Base-by-base conservation (phyloP, 2,888 invertebrate genomes). In the Oscheius sp. region DNA sequence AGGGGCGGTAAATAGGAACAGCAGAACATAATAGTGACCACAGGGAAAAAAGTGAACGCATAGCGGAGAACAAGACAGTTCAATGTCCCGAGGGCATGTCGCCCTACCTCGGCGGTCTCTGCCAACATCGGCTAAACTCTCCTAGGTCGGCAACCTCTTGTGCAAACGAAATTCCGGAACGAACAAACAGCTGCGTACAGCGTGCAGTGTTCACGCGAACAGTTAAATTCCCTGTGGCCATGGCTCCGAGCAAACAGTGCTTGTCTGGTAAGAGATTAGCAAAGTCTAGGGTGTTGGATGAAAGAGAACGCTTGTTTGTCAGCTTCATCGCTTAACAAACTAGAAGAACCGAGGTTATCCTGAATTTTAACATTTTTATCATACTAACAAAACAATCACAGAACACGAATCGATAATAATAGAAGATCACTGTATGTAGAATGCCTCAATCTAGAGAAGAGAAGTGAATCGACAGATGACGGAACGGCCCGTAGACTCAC, bases 131-230 rank as follows among this genome's bases (percentile, higher is more conserved):
- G 23, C 35, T 27, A 35, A 66, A 49, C 66, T 35, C 23, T 59
- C 61, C 61, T 61, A 49, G 66, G 66, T 66, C 66, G 66, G 66
- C 66, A 66, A 66, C 66, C 66, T 27, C 66, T 66, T 66, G 66
- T 52, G 66, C 66, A 66, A 66, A 66, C 66, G 49, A 29, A 66
- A 66, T 66, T 66, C 66, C 66, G 66, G 66, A 66, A 52, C 52
- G 52, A 66, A 52, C 66, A 66, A 66, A 66, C 66, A 66, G 49
- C 66, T 66, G 49, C 66, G 66, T 66, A 66, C 66, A 66, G 52
- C 66, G 66, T 66, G 66, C 66, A 52, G 29, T 66, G 61, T 66
- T 66, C 66, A 66, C 66, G 66, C 66, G 66, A 66, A 66, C 52
- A 35, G 52, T 52, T 49, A 61, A 61, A 61, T 45, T 61, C 43